phyloP scores from a whole-genome alignment of 2,888 invertebrate genomes.

The Mongoloraphidia duomilia region DNA sequence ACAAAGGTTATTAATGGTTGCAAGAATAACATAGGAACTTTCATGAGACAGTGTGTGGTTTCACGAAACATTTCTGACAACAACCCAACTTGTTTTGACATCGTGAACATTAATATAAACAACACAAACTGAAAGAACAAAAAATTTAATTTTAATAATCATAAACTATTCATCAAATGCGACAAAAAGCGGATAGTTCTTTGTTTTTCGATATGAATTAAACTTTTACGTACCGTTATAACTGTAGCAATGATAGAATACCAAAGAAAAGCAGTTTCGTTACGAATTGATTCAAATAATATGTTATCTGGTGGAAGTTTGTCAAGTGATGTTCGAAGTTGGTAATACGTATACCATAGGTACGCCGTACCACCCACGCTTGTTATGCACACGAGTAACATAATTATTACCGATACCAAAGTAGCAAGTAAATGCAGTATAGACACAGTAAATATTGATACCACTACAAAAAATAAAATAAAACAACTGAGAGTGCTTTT shows the following conservation, averaged over 20 bases:
- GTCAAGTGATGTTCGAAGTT: constrained; percentile 51
- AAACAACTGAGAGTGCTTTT: no score
- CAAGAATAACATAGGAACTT: constrained; percentile 69
- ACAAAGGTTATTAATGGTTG: constrained; percentile 76
- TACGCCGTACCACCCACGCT: constrained; percentile 64
- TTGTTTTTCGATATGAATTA: neutral
- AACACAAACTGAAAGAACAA: constrained; percentile 46
- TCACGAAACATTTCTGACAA: constrained; percentile 77
- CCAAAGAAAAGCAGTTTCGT: constrained; percentile 72
- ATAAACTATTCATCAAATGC: neutral
- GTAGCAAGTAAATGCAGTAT: constrained; percentile 72
- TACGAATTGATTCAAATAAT: constrained; percentile 66
- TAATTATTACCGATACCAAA: constrained; percentile 77
- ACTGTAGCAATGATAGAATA: constrained; percentile 77
- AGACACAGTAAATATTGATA: constrained; percentile 69
- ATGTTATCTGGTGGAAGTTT: constrained; percentile 31
- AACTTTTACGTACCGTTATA: constrained; percentile 54
- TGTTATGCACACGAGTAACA: constrained; percentile 61
- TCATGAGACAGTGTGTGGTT: constrained; percentile 73
- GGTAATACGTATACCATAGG: constrained; percentile 81
- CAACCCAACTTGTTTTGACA: constrained; percentile 69
- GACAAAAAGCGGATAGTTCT: neutral
- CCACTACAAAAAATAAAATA: constrained; percentile 41
- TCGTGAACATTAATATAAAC: constrained; percentile 55
- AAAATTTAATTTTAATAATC: neutral